Conservation (phyloP, 2,888 invertebrate species). For the Ichneumoninae sp. region DNA sequence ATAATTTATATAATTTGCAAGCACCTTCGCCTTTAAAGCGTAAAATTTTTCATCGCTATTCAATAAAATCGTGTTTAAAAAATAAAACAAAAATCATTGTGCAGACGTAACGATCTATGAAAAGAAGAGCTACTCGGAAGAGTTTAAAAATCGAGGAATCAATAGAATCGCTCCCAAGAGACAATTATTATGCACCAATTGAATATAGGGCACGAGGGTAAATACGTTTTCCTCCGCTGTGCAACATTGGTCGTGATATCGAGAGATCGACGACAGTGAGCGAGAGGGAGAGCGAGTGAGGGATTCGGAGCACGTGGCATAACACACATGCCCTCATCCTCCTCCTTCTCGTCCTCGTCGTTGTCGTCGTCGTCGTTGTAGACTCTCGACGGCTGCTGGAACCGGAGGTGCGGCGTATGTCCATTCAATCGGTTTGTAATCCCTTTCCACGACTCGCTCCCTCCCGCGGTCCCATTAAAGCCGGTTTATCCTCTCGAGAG, state of each 20-base stretch:
- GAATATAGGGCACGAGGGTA: conserved; percentile 59
- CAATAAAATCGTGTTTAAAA: too few relatives aligned
- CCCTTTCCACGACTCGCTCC: conserved; percentile 48
- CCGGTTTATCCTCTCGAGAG: conserved; percentile 60
- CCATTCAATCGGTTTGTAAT: conserved; percentile 66
- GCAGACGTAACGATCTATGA: background rate
- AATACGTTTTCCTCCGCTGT: conserved; percentile 59
- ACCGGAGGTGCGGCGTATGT: conserved; percentile 63
- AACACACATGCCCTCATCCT: conserved; percentile 51
- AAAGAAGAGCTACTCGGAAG: background rate
- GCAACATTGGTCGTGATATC: conserved; percentile 54
- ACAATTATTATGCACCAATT: background rate
- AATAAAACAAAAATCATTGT: background rate
- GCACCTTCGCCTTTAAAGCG: too few relatives aligned
- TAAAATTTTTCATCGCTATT: too few relatives aligned
- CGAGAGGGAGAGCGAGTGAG: conserved; percentile 58
- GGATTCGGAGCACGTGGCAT: conserved; percentile 65
- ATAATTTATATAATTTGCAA: too few relatives aligned
- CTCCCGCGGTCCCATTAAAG: conserved; percentile 42
- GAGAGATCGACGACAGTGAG: conserved; percentile 63
- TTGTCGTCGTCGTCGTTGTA: conserved; percentile 35
- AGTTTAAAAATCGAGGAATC: background rate
- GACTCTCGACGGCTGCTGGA: conserved; percentile 46
- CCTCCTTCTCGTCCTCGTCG: conserved; percentile 11
- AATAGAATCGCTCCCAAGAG: background rate